Conservation (phyloP, 2,888 invertebrate genomes). For the Cantharis nigra region DNA sequence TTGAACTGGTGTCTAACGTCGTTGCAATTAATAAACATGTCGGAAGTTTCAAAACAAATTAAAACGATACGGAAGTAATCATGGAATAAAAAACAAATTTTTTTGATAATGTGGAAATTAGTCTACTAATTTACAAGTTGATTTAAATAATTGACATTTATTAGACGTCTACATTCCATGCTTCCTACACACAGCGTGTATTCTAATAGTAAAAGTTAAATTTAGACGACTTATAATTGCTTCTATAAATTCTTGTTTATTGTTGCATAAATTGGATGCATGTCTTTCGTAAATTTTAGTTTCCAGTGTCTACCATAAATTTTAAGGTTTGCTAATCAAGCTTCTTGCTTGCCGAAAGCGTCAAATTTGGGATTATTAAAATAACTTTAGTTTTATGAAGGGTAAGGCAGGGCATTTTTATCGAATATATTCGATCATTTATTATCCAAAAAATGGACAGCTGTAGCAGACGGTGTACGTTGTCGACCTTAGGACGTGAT, state of each 20-base stretch:
- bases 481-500: conserved; percentile 41
- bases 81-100: conserved; percentile 11
- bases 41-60: background rate
- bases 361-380: background rate
- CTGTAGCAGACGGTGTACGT: conserved; percentile 29
- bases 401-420: background rate
- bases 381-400: background rate
- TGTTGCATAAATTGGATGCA: conserved; percentile 37
- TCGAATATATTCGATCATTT: conserved; percentile 22
- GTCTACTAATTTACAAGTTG: conserved; percentile 18
- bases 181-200: conserved; percentile 30
- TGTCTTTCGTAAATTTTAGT: conserved; percentile 16
- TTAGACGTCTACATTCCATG: conserved; percentile 26
- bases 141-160: conserved; percentile 27
- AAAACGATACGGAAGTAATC: background rate
- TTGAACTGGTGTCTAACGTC: too few species aligned
- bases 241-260: conserved; percentile 35
- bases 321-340: background rate
- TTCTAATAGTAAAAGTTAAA: conserved; percentile 38
- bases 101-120: conserved; percentile 14
- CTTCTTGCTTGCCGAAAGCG: background rate
- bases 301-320: conserved; percentile 8
- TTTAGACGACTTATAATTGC: conserved; percentile 33
- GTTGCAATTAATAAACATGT: background rate
- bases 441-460: conserved; percentile 30